Evolutionary conservation across 1,140 invertebrate species (phyloP).

Genomic region (Saxidomus purpurata): DNA sequence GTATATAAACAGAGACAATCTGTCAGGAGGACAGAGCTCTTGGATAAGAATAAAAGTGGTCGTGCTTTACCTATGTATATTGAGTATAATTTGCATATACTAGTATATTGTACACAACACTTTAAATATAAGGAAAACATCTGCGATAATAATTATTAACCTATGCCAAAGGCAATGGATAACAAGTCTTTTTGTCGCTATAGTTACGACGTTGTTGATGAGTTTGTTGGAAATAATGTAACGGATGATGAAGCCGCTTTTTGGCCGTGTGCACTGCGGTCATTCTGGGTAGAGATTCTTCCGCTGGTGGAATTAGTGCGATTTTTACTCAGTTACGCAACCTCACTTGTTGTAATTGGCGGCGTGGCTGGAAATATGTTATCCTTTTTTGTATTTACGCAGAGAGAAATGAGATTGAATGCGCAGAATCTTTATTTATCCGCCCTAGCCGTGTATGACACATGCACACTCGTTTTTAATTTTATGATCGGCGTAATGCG

Average conservation of each 20-base stretch:
- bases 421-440: slow-evolving; percentile 74
- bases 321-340: slow-evolving; percentile 74
- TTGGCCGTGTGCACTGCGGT: slow-evolving; percentile 75
- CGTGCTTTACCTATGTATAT: no score
- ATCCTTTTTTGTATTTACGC: slow-evolving; percentile 70
- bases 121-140: no score
- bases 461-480: slow-evolving; percentile 70
- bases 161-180: not conserved
- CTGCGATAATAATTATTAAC: no score
- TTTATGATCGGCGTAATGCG: slow-evolving; percentile 78
- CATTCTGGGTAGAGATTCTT: slow-evolving; percentile 68
- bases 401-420: slow-evolving; percentile 71
- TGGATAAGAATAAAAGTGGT: no score
- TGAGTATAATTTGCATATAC: no score
- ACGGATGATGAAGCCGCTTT: slow-evolving; percentile 57
- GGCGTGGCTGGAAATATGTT: slow-evolving; percentile 71
- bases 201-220: slow-evolving; percentile 68
- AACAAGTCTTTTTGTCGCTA: slow-evolving; percentile 58
- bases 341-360: slow-evolving; percentile 65
- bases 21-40: no score
- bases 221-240: slow-evolving; percentile 67
- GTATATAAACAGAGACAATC: no score
- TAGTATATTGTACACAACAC: no score
- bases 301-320: slow-evolving; percentile 72
- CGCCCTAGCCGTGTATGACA: slow-evolving; percentile 72